Base-by-base conservation (phyloP, 2,113 vertebrate species). In the Podarcis cretensis region DNA sequence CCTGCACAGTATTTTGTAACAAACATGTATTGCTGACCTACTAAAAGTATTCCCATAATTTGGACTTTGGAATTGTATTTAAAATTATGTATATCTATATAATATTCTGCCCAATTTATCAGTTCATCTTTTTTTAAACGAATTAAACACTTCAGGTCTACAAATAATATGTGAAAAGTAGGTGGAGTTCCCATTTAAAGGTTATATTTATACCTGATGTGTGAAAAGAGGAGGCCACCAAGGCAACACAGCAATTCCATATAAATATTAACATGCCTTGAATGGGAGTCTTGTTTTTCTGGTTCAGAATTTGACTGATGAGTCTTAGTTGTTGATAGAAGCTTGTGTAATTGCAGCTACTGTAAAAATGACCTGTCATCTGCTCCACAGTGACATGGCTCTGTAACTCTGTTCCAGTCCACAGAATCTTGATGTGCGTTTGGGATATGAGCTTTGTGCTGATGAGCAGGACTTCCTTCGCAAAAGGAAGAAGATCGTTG, bases 391-490 rank as follows among this genome's bases (percentile, higher is more conserved):
- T 92, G 59, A n/a, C 13, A 21, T 63, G 63, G 20, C 63, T 76
- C 91, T 91, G 16, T 92, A 87, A 90, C 9, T 84, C 21, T 93
- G 18, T 93, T 93, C 66, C 92, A 98, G 98, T 88, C 35, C 94
- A 63, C 92, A 93, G 74, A 92, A 92, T 0, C 89, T 97, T 25
- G 95, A 96, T 0, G 96, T 98, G 81, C 98, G 98, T 27, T 95
- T 99, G 76, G 97, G 97, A 54, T 97, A 96, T 0, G 95, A 96
- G 82, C 96, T 97, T 35, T 97, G 98, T 43, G 57, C 32, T 0
- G 95, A 96, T 87, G 98, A 99, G 90, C 97, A 97, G 35, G 93
- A 92, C 14, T 99, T 97, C 93, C 90, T 99, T 83, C 90, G 91
- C 18, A 97, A 96, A 93, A 97, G 98, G 93, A 97, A 96, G 92